Evolutionary conservation across 2,888 invertebrate genomes (phyloP).

Genomic region (Aspidapion aeneum): DNA sequence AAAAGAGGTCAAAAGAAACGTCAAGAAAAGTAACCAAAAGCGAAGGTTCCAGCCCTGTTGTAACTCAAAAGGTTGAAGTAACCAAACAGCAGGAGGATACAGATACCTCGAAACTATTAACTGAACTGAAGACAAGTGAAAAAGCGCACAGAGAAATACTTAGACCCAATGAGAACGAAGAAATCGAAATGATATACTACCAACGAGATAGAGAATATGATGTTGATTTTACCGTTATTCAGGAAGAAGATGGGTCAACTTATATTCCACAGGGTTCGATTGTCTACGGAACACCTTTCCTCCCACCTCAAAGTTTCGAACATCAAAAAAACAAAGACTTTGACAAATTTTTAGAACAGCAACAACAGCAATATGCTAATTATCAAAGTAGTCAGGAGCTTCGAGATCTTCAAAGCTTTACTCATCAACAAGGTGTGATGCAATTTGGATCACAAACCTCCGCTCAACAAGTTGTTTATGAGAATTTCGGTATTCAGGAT

Average conservation of each 20-base stretch:
- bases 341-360: not conserved
- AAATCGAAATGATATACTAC: slow-evolving; percentile 44
- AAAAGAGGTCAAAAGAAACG: slow-evolving; percentile 32
- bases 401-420: not conserved
- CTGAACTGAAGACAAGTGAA: slow-evolving; percentile 36
- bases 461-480: not conserved
- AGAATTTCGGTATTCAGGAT: not conserved
- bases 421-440: not conserved
- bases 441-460: not conserved
- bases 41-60: slow-evolving; percentile 28
- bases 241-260: slow-evolving; percentile 34
- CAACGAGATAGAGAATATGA: slow-evolving; percentile 42
- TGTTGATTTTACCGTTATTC: slow-evolving; percentile 42
- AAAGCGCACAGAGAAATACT: slow-evolving; percentile 38
- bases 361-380: not conserved
- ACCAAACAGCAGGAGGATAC: slow-evolving; percentile 28
- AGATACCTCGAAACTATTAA: slow-evolving; percentile 31
- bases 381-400: not conserved
- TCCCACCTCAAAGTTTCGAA: not conserved
- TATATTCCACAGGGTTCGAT: not conserved
- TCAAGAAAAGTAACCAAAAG: slow-evolving; percentile 25
- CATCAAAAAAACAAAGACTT: not conserved
- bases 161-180: slow-evolving; percentile 38
- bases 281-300: not conserved
- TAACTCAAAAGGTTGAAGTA: slow-evolving; percentile 33